phyloP scores from a whole-genome alignment of 2,113 vertebrate genomes.

The Sebastes schlegelii region DNA sequence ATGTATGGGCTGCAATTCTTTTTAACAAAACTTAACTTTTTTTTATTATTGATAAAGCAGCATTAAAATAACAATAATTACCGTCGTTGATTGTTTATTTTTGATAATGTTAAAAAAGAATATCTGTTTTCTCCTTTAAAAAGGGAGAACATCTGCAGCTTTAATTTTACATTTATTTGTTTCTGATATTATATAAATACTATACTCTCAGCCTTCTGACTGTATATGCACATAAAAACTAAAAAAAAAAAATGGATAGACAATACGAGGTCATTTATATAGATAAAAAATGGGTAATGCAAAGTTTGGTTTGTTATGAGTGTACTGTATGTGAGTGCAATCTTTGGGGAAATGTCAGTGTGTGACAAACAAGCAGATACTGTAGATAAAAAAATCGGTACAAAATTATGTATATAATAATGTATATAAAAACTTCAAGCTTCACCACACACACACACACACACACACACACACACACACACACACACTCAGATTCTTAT shows the following conservation, averaged over 20 bases:
- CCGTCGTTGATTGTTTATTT: background rate
- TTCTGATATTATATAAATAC: background rate
- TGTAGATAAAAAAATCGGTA: too few relatives aligned
- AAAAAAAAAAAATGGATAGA: background rate
- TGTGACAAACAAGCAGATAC: background rate
- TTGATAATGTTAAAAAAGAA: background rate
- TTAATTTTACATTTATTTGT: background rate
- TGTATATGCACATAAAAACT: background rate
- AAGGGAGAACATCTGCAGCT: background rate
- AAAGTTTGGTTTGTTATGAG: background rate
- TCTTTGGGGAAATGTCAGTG: background rate
- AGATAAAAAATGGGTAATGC: too few relatives aligned
- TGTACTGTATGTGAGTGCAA: background rate
- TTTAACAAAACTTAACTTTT: background rate
- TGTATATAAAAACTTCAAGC: background rate
- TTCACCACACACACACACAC: background rate
- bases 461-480: background rate
- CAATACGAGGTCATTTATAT: background rate
- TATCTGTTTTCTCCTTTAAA: too few relatives aligned
- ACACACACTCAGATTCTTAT: conserved; percentile 22
- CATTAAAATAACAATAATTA: background rate
- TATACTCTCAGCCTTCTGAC: too few relatives aligned
- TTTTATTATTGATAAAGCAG: background rate
- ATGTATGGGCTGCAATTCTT: background rate
- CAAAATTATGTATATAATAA: background rate